Conservation (phyloP, 2,113 vertebrate species). For the Salvelinus fontinalis region DNA sequence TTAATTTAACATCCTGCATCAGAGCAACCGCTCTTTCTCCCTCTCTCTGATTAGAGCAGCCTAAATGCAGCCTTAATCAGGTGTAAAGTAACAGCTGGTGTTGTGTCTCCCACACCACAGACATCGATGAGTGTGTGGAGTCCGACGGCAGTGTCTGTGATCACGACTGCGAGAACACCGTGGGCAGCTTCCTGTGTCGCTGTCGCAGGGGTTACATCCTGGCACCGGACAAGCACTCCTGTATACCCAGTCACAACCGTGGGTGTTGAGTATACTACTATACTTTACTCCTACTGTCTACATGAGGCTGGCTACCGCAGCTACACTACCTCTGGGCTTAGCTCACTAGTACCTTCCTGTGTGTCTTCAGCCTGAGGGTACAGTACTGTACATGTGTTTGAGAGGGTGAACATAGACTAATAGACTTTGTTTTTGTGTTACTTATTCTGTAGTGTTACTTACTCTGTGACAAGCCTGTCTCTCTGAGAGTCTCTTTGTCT, state of each 20-base stretch:
- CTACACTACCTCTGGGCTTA: not conserved
- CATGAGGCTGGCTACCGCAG: not conserved
- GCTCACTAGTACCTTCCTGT: not conserved
- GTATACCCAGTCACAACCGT: constrained; percentile 69
- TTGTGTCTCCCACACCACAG: constrained; percentile 41
- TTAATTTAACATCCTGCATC: not conserved
- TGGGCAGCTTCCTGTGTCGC: constrained; percentile 73
- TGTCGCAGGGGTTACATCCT: constrained; percentile 71
- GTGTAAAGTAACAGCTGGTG: not conserved
- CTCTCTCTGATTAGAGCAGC: too few species aligned
- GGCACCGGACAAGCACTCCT: constrained; percentile 67
- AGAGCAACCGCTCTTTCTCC: not conserved
- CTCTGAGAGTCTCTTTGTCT: not conserved
- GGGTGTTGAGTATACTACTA: constrained; percentile 32
- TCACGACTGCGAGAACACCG: constrained; percentile 75
- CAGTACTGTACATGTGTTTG: not conserved
- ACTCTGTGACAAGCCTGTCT: too few species aligned
- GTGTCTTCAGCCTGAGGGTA: not conserved
- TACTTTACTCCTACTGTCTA: not conserved
- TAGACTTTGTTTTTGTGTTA: too few species aligned
- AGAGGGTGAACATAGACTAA: not conserved
- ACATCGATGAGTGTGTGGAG: constrained; percentile 74
- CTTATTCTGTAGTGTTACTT: too few species aligned
- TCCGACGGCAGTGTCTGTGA: constrained; percentile 64
- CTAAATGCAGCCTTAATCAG: not conserved